phyloP scores from a whole-genome alignment of 2,113 vertebrate genomes.

The Hiodon tergisus region DNA sequence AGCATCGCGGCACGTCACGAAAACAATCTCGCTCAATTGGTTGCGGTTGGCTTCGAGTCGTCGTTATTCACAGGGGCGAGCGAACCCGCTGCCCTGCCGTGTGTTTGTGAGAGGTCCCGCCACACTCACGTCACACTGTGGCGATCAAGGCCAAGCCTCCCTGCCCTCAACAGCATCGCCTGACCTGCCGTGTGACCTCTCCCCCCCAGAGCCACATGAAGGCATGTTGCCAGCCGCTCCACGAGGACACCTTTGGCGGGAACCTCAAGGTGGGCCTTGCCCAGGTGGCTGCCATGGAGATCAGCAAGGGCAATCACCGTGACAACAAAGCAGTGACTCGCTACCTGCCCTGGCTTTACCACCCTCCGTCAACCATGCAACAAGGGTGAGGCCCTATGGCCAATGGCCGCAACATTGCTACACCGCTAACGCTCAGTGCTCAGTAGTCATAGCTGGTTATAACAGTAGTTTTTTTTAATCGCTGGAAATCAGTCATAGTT shows the following conservation, averaged over 20 bases:
- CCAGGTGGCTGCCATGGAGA: slow-evolving; percentile 95
- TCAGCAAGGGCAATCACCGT: slow-evolving; percentile 93
- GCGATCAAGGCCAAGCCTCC: not conserved
- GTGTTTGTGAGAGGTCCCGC: too few relatives aligned
- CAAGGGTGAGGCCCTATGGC: slow-evolving; percentile 75
- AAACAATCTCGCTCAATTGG: too few relatives aligned
- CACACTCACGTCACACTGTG: too few relatives aligned
- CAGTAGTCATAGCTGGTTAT: not conserved
- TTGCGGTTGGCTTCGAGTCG: too few relatives aligned
- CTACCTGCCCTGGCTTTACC: slow-evolving; percentile 95
- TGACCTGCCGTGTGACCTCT: not conserved
- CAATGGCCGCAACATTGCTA: not conserved
- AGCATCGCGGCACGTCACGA: too few relatives aligned
- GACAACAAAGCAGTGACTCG: slow-evolving; percentile 95
- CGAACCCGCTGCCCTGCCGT: too few relatives aligned
- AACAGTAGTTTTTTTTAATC: not conserved
- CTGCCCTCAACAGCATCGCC: not conserved
- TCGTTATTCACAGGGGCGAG: too few relatives aligned
- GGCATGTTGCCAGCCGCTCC: slow-evolving; percentile 92
- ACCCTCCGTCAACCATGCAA: slow-evolving; percentile 95
- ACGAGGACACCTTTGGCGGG: slow-evolving; percentile 96
- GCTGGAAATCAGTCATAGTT: too few relatives aligned
- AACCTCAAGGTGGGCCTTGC: slow-evolving; percentile 96
- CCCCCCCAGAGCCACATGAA: slow-evolving; percentile 91
- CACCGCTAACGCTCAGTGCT: not conserved